phyloP scores from a whole-genome alignment of 2,888 invertebrate genomes.

The Stenodema calcarata region DNA sequence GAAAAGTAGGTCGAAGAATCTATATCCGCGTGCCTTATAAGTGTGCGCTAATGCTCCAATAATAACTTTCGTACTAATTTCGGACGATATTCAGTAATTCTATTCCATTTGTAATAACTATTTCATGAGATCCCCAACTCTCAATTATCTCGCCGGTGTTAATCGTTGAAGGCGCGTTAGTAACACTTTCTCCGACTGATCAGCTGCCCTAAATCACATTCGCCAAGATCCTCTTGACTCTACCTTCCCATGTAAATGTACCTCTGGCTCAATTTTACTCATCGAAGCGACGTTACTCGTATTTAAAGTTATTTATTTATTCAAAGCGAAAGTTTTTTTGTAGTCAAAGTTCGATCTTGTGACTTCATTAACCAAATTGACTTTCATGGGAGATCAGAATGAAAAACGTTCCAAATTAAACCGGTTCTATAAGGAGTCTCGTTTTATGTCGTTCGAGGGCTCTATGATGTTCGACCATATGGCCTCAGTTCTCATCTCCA shows the following conservation, averaged over 20 bases:
- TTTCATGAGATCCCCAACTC: background rate
- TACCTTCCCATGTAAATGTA: background rate
- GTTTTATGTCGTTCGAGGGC: background rate
- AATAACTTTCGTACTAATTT: background rate
- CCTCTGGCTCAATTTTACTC: no score
- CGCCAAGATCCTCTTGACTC: background rate
- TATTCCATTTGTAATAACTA: background rate
- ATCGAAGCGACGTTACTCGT: no score
- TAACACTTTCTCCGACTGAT: background rate
- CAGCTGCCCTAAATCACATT: background rate
- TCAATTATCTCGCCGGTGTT: background rate
- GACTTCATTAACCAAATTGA: background rate
- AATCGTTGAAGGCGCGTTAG: background rate
- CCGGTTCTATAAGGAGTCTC: background rate
- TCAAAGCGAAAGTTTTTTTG: background rate
- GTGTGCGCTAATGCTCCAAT: background rate
- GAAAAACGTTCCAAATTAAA: background rate
- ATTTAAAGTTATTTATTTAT: no score
- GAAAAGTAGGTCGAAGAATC: background rate
- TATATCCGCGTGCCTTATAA: background rate
- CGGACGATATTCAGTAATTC: background rate
- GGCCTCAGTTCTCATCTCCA: background rate
- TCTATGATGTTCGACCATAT: conserved; percentile 17
- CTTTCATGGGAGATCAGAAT: background rate
- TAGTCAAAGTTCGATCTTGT: background rate